Base-by-base conservation (phyloP, 2,888 invertebrate genomes). In the Slavum lentiscoides region DNA sequence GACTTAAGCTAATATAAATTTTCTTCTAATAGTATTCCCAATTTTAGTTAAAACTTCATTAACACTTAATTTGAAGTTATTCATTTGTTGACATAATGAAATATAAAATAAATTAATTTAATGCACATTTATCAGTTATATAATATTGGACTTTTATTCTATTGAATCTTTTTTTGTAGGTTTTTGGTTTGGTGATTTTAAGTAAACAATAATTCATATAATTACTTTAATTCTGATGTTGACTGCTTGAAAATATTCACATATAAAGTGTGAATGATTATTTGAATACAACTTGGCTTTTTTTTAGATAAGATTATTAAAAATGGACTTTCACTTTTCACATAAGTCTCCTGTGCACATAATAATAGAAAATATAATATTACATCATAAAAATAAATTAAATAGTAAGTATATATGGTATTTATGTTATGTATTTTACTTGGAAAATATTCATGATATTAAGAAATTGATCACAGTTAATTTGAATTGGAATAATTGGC, bases 251-350 rank as follows among this genome's bases (percentile, higher is more conserved):
- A 80, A 66, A 84, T 68, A 30, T 83, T 82, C 17, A 82, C 81
- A 62, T 82, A 83, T 30, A 84, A 75, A 30, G 66, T 82, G 37
- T 74, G 83, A 23, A 91, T 85, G 82, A 90, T 87, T 84, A 88
- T 88, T 83, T 91, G 89, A 74, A 91, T 84, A n/a, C 87, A 86
- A 61, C 87, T 84, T 6, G 89, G 89, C 83, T 87, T 87, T 72
- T 88, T 87, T 0, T 75, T 82, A 59, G 82, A 83, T 76, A 84
- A 69, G 55, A 61, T 66, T 39, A 77, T 74, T 37, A 84, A 64
- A 19, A 84, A 68, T 17, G 82, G 81, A 49, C 49, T n/a, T 39
- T 82, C 69, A 74, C 64, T 81, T 62, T 82, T 75, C 13, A 82
- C 80, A 58, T 81, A 76, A 21, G 81, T 75, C 21, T 81, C 73